A percentile compares a stretch with the other conserved stretches of the same genome.
Conservation (phyloP, 2,113 vertebrate species). For the Cynopterus brachyotis region DNA sequence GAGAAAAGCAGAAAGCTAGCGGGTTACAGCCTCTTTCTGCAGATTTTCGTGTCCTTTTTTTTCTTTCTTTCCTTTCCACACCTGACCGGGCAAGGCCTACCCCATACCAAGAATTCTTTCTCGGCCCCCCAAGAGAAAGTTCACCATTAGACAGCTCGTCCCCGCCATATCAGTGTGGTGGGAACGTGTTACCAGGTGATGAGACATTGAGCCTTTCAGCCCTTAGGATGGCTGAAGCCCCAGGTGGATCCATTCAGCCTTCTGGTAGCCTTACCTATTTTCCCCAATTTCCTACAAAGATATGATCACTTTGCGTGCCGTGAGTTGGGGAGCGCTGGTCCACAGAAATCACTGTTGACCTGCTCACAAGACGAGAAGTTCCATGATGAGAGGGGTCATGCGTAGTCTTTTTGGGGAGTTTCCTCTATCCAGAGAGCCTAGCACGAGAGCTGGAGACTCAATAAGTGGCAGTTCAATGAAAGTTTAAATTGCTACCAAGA, state of each 20-base stretch:
- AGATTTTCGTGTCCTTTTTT: neutral
- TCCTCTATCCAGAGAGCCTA: neutral
- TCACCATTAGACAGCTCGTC: neutral
- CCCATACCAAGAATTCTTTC: neutral
- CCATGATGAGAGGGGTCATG: neutral
- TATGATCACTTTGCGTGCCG: neutral
- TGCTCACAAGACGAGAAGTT: neutral
- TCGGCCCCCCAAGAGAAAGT: neutral
- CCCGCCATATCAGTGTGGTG: rapidly evolving
- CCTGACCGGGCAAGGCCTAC: neutral
- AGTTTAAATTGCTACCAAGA: neutral
- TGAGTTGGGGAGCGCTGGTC: neutral
- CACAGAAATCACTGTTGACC: neutral
- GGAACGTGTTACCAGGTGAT: neutral
- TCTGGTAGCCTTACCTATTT: neutral
- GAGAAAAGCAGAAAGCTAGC: neutral
- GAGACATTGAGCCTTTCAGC: neutral
- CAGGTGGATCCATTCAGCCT: neutral
- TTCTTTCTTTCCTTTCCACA: neutral
- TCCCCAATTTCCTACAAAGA: neutral
- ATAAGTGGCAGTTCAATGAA: neutral
- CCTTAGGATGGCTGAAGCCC: neutral
- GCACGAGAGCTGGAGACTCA: neutral
- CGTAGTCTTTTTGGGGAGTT: neutral
- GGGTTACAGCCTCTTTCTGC: neutral